Evolutionary conservation across 53 echinoderm and acorn worm genomes (phyloP), one percentile per base, ranked within the genome.

Genomic region (Stichopus horrens): DNA sequence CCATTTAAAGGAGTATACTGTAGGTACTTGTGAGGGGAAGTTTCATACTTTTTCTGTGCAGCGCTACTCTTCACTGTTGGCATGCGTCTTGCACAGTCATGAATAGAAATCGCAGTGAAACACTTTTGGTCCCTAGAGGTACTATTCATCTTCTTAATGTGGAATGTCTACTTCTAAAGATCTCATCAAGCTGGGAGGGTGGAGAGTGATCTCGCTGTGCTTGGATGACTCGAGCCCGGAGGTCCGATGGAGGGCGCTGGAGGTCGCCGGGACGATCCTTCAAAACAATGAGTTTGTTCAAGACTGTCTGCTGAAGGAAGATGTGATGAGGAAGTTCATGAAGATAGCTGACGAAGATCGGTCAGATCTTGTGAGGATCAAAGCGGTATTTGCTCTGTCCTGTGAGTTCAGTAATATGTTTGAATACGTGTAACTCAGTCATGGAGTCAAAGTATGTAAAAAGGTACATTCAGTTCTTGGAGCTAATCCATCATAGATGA

Each of bases 361-460:
- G 2, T 90, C 92, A 0, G 86, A 94, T 7, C 83, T 75, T n/a
- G 93, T 94, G 7, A 94, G 90, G 87, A 86, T 99, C 77, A 99
- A 99, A 75, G 96, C 96, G 5, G 83, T 99, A 5, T 99, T 96
- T 88, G 99, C 99, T 16, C 83, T 99, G n/a, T 99, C 99, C 63
- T 99, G 99, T 99, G 89, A 94, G 99, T 94, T 37, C 37, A 37
- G 37, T n/a, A 73, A 20, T 21, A 18, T 76, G 7, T 22, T 11
- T 14, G 18, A 66, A 66, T 66, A 66, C 11, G 3, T 37, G 37
- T 37, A 11, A n/a, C 11, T 67, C 68, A 14, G 68, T 67, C 11
- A 14, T n/a, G n/a, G 11, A 11, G 11, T 11, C n/a, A 11, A 67
- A 14, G 11, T 11, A 67, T 67, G n/a, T n/a, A 67, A n/a, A 1